Base-by-base conservation (phyloP, 2,888 invertebrate genomes). In the Agrotis clavis region DNA sequence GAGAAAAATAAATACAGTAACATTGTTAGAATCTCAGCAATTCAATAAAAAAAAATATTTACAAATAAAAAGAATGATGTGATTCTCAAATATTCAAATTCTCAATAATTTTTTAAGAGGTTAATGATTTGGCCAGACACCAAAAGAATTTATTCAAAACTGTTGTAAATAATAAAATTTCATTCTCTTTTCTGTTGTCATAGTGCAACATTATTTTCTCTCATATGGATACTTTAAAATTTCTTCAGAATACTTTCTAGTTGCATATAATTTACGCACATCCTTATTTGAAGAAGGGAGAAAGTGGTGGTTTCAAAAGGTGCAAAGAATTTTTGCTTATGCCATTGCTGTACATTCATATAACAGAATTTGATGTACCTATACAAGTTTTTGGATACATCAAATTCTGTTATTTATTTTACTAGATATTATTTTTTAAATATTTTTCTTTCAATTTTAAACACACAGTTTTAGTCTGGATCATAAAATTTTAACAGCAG, bases 191-290 rank as follows among this genome's bases (percentile, higher is more conserved):
- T 72, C 19, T 57, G 56, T 72, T 47, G 61, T 41, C 51, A 35
- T 54, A 62, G 41, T 79, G 57, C 67, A 45, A 72, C 73, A 72
- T 59, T 18, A 87, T 87, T 87, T 88, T 89, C 88, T 71, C 82
- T 80, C 74, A 79, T 30, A 68, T 70, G 51, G 59, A 48, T 66
- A 53, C 67, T 77, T 54, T 48, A 19, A 63, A 51, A 64, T 77
- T 68, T 77, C 6, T 56, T 68, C 35, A 72, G n/a, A 64, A 41
- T 7, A 84, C 89, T 88, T 89, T 88, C 88, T 88, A 87, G 66
- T 72, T 82, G 64, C 57, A 71, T 67, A 57, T 70, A 30, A 70
- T 51, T 71, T 67, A 2, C 6, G 11, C 41, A 82, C 56, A 69
- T 79, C 74, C 71, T 76, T 80, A 25, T 74, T 77, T 61, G 59